A percentile compares a stretch with the other conserved stretches of the same genome.
Evolutionary conservation across 1,140 invertebrate species (phyloP).

Genomic region (Palaemon carinicauda): DNA sequence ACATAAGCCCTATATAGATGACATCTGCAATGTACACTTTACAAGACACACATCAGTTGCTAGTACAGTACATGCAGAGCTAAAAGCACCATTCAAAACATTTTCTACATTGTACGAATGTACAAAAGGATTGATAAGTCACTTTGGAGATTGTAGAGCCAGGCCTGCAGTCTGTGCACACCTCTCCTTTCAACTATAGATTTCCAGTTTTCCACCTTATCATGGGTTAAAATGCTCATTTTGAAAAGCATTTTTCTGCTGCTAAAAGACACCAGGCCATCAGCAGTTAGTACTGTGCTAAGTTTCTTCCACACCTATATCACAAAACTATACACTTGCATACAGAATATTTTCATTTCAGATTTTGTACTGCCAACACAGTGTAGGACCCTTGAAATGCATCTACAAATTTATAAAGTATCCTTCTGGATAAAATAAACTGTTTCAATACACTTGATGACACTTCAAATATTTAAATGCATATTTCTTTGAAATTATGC

Average conservation of each 20-base stretch:
- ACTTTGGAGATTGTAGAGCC: conserved; percentile 52
- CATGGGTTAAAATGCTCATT: not conserved
- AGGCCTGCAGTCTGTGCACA: not conserved
- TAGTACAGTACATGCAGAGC: conserved; percentile 55
- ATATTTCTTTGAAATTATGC: no score
- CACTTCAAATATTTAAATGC: no score
- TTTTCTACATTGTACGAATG: conserved; percentile 46
- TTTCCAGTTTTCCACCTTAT: not conserved
- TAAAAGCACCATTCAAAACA: conserved; percentile 51
- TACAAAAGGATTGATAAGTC: conserved; percentile 54
- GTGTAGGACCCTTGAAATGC: no score
- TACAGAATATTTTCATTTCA: conserved; percentile 5
- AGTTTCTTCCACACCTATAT: conserved; percentile 24
- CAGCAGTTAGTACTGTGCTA: conserved; percentile 9
- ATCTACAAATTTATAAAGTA: no score
- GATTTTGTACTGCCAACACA: not conserved
- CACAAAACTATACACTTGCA: conserved; percentile 45
- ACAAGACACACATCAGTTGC: conserved; percentile 13
- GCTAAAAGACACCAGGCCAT: not conserved
- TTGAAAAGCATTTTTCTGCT: no score
- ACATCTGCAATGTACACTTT: conserved; percentile 43
- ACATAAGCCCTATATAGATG: conserved; percentile 39
- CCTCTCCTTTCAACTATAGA: not conserved
- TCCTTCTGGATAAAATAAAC: no score
- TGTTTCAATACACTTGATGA: no score